Conservation (phyloP, 2,113 vertebrate genomes). For the Alces alces region DNA sequence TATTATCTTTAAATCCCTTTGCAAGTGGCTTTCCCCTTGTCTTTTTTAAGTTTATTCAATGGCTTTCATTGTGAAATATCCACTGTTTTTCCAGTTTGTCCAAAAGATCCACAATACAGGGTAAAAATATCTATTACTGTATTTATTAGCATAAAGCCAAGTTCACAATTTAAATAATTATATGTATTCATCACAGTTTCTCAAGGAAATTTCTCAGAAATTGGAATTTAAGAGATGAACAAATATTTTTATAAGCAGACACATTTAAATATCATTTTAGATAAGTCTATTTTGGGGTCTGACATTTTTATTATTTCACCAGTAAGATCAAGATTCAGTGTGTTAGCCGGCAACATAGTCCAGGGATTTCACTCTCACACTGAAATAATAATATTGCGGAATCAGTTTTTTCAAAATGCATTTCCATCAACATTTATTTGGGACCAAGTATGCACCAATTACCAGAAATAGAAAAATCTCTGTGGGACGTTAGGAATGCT, state of each 20-base stretch:
- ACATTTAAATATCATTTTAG: not conserved
- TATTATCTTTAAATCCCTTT: not conserved
- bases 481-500: not conserved
- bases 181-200: not conserved
- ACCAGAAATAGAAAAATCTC: not conserved
- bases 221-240: not conserved
- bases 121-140: not conserved
- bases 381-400: not conserved
- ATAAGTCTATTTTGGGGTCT: not conserved
- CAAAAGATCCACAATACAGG: not conserved
- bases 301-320: not conserved
- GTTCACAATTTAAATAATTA: not conserved
- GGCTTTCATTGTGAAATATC: not conserved
- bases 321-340: not conserved
- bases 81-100: not conserved
- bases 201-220: not conserved
- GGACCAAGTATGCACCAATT: not conserved
- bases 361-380: not conserved
- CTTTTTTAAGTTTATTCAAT: not conserved
- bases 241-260: not conserved
- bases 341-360: not conserved
- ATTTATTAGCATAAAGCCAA: not conserved
- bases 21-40: not conserved
- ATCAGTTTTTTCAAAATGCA: not conserved
- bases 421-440: not conserved